phyloP scores from a whole-genome alignment of 2,113 vertebrate genomes.

The Strigops habroptila region DNA sequence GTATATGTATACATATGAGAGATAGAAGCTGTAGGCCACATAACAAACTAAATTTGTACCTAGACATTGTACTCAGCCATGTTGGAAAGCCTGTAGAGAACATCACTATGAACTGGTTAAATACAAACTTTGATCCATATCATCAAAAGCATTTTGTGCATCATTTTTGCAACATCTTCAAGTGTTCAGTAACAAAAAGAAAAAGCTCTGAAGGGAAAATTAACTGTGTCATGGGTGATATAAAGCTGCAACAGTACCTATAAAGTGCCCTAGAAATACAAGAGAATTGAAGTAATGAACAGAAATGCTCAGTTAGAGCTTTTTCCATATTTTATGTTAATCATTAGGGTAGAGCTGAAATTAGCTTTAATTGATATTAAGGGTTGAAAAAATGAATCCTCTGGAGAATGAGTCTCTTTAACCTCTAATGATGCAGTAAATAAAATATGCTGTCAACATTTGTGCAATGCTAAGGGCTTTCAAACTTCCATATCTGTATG shows the following conservation, averaged over 20 bases:
- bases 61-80: background rate
- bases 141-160: background rate
- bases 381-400: constrained; percentile 39
- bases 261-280: background rate
- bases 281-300: constrained; percentile 43
- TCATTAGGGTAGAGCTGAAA: constrained; percentile 41
- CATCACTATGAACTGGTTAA: background rate
- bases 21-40: background rate
- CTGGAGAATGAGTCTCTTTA: constrained; percentile 49
- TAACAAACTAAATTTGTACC: background rate
- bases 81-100: background rate
- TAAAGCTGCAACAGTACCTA: constrained; percentile 12
- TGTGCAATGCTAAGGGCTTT: constrained; percentile 58
- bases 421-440: constrained; percentile 63
- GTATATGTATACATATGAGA: background rate
- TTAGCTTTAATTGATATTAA: constrained; percentile 64
- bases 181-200: background rate
- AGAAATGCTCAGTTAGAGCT: constrained; percentile 46
- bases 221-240: background rate
- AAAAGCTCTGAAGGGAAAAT: background rate
- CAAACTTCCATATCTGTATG: background rate
- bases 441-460: constrained; percentile 57
- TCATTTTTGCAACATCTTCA: background rate
- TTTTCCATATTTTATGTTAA: constrained; percentile 58
- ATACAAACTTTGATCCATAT: background rate